Conservation (phyloP, 2,113 vertebrate species). For the Gnathonemus longibarbis region DNA sequence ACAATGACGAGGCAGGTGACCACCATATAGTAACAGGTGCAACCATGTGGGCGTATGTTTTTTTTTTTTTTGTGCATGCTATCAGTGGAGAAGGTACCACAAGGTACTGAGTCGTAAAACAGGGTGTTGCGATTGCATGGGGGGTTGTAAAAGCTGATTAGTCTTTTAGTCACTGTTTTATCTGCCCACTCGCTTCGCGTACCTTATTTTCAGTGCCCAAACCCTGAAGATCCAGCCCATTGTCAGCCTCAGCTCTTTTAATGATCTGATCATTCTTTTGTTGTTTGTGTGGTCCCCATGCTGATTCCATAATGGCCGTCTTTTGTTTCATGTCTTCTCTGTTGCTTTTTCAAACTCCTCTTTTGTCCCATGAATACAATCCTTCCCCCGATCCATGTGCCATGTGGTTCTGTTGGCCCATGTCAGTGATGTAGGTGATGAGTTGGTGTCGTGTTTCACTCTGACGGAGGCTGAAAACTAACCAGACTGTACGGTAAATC, state of each 20-base stretch:
- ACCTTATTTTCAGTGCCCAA: background rate
- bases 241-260: background rate
- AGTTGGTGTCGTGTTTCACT: background rate
- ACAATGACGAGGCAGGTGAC: background rate
- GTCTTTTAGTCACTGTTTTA: background rate
- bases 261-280: background rate
- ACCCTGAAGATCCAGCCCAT: background rate
- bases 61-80: background rate
- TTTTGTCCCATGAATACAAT: background rate
- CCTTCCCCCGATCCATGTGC: background rate
- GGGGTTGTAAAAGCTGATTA: background rate
- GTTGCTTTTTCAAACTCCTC: background rate
- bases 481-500: background rate
- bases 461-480: background rate
- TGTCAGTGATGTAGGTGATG: too few species aligned
- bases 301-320: background rate
- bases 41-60: background rate
- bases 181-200: background rate
- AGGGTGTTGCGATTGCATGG: background rate
- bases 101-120: slow-evolving; percentile 16
- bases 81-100: background rate
- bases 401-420: background rate
- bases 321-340: background rate
- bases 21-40: background rate
- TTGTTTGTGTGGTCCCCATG: background rate